Percentiles rank a stretch among this genome's conserved stretches.
Conservation (phyloP, 2,797 vertebrate genomes). For the Melanotaenia trifasciata region DNA sequence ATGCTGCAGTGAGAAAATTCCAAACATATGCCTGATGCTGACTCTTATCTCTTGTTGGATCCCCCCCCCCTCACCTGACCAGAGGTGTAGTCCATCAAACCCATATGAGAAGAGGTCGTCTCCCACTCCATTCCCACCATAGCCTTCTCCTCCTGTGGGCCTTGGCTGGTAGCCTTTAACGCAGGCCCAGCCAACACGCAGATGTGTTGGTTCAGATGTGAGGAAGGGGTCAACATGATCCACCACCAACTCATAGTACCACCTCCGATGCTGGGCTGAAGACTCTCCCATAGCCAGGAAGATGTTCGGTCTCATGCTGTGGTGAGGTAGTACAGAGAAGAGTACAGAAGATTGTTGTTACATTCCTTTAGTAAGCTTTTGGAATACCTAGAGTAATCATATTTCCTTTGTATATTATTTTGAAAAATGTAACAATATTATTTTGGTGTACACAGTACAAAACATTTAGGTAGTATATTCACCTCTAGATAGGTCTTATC, state of each 20-base stretch:
- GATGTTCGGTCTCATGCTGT: conserved; percentile 93
- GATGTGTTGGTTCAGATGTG: conserved; percentile 92
- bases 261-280: conserved; percentile 91
- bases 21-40: no score
- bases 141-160: conserved; percentile 90
- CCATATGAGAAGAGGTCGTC: conserved; percentile 94
- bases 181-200: conserved; percentile 94
- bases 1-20: no score
- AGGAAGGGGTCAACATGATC: conserved; percentile 90
- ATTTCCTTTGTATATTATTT: not conserved
- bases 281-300: conserved; percentile 91
- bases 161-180: conserved; percentile 89
- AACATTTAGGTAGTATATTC: not conserved
- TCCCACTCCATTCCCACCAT: conserved; percentile 92
- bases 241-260: conserved; percentile 95
- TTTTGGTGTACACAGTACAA: not conserved
- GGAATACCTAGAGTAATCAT: not conserved
- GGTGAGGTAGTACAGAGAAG: conserved; percentile 6
- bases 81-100: conserved; percentile 94
- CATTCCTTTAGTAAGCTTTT: not conserved
- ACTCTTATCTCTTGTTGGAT: not conserved
- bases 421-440: not conserved
- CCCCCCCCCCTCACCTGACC: conserved; percentile 87
- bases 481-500: not conserved
- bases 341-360: not conserved